Evolutionary conservation across 2,888 invertebrate species (phyloP).

Genomic region (Dolomedes plantarius): DNA sequence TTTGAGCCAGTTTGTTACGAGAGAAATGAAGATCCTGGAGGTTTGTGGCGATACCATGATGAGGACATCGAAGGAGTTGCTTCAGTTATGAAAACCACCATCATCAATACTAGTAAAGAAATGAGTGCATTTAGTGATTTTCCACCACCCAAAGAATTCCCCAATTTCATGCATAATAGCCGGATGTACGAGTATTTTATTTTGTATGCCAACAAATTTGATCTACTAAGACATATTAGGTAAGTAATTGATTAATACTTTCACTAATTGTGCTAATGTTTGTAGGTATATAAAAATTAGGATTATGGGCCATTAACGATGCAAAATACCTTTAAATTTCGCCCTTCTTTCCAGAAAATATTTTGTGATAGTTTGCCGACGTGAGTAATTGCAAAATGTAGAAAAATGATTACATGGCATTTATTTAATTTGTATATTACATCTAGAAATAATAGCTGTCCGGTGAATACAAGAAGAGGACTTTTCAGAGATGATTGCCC

Average conservation of each 20-base stretch:
- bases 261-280: no score
- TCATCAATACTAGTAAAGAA: slow-evolving; percentile 77
- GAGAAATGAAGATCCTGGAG: slow-evolving; percentile 75
- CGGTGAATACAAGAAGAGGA: no score
- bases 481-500: no score
- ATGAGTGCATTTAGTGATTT: slow-evolving; percentile 77
- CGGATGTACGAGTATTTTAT: slow-evolving; percentile 76
- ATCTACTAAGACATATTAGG: slow-evolving; percentile 72
- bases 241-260: slow-evolving; percentile 21
- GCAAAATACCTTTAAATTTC: no score
- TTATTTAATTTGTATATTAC: no score
- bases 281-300: no score
- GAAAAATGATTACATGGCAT: no score
- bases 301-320: no score
- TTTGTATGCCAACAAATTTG: slow-evolving; percentile 73
- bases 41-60: slow-evolving; percentile 75
- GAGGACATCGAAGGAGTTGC: slow-evolving; percentile 73
- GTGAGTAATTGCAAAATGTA: no score
- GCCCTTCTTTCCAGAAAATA: no score
- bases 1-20: slow-evolving; percentile 76
- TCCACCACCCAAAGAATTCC: slow-evolving; percentile 77
- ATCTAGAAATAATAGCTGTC: no score
- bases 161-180: slow-evolving; percentile 78
- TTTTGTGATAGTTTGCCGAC: no score
- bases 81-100: slow-evolving; percentile 76